These are phyloP conservation scores for Parazoanthus darwini DNA, from an alignment of 92 coral and sea anemone genomes.

Conservation along the genomic window DNA sequence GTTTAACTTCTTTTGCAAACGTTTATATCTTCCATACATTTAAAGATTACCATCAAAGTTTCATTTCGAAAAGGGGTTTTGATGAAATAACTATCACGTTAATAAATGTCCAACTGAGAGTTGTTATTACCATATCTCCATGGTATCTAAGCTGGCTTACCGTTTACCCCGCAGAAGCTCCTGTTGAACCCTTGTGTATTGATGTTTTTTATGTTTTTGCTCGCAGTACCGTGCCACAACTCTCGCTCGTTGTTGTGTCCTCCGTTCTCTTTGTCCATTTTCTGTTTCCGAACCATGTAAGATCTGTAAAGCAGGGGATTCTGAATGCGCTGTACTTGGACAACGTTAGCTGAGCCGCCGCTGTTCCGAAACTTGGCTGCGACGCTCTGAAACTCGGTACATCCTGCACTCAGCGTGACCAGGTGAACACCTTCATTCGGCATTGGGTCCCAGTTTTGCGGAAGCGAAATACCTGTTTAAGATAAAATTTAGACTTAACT, in stretches of 20 bases:
- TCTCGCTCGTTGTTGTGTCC: slow-evolving; percentile 68
- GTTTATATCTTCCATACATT: too few species aligned
- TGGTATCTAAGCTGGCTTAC: slow-evolving; percentile 47
- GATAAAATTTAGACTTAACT: not conserved
- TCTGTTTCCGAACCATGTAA: slow-evolving; percentile 70
- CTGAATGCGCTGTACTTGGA: slow-evolving; percentile 77
- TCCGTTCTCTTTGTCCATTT: slow-evolving; percentile 71
- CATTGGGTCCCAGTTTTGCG: slow-evolving; percentile 36
- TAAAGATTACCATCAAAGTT: too few species aligned
- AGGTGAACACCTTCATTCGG: slow-evolving; percentile 21
- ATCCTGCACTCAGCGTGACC: slow-evolving; percentile 4
- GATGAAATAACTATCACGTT: too few species aligned
- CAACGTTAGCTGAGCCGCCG: slow-evolving; percentile 40
- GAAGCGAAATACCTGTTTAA: slow-evolving; percentile 24
- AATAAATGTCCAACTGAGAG: not conserved
- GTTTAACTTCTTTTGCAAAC: too few species aligned
- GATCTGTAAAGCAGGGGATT: slow-evolving; percentile 73
- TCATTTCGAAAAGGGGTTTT: too few species aligned
- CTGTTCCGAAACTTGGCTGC: slow-evolving; percentile 38
- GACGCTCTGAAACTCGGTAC: slow-evolving; percentile 67
- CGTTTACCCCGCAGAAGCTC: slow-evolving; percentile 78
- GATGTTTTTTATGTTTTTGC: slow-evolving; percentile 54
- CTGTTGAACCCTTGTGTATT: slow-evolving; percentile 80
- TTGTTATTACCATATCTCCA: not conserved
- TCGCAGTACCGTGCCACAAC: slow-evolving; percentile 85